Evolutionary conservation across 2,113 vertebrate species (phyloP), one percentile per base, ranked within the genome.

Genomic region (Otis tarda): DNA sequence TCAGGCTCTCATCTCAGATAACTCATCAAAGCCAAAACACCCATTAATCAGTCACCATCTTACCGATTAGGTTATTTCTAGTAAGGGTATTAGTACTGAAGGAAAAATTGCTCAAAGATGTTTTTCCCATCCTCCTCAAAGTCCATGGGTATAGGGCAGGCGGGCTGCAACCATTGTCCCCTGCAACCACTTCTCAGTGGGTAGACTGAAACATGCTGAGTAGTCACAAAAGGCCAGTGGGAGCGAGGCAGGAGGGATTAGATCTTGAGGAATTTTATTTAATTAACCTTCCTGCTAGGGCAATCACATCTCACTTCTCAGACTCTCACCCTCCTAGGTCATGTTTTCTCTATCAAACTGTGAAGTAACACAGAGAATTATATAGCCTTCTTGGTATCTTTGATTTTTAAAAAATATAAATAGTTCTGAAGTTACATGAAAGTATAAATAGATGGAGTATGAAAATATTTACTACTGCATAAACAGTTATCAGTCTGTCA

Each of bases 231-330:
- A 90, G 88, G 64, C 76, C 89, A 93, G 86, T 28, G 90, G 57
- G 47, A 88, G 53, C 70, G 45, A 50, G 68, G 82, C 57, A 59
- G 94, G 75, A 90, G 78, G 63, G 78, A 90, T 91, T 96, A 86
- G 64, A 30, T 52, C 86, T 65, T 90, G 64, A 91, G 82, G 85
- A 95, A 95, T 91, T 95, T 90, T 90, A 83, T 91, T 95, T 90
- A 89, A 95, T 93, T 94, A 92, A 88, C 90, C 92, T 90, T 91
- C n/a, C 71, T 83, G 59, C 75, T 85, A 83, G 91, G 87, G 75
- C 41, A 76, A 80, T 83, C 82, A 45, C 70, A 53, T 82, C 89
- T 94, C 74, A 82, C 49, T 93, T 71, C 63, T 71, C 87, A 82
- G 69, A 65, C 70, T 91, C 69, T 73, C 85, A 89, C 50, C 67